Evolutionary conservation across 2,888 invertebrate species (phyloP).

Genomic region (Eupithecia exiguata): DNA sequence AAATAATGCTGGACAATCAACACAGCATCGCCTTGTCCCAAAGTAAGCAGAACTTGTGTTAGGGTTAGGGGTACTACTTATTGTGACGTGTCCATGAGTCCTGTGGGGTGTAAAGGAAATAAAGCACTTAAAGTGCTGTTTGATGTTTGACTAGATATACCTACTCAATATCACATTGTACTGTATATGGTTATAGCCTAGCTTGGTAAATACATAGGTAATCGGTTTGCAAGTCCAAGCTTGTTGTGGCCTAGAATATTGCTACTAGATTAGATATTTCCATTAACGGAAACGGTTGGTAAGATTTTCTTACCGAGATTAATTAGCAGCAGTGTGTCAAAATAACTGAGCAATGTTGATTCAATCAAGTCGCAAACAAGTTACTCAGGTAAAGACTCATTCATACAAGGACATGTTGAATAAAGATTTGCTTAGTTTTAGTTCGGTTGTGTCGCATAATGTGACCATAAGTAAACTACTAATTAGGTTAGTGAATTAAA

Average conservation of each 20-base stretch:
- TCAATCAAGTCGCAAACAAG: constrained; percentile 23
- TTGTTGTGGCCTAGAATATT: not conserved
- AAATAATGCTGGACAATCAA: not conserved
- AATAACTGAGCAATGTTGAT: constrained; percentile 33
- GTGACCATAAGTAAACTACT: constrained; percentile 21
- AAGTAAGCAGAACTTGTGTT: not conserved
- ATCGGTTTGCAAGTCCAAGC: not conserved
- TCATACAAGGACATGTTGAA: constrained; percentile 20
- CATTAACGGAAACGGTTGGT: constrained; percentile 24
- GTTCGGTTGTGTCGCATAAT: not conserved
- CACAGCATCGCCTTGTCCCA: not conserved
- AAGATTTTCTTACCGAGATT: constrained; percentile 30
- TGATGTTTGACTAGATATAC: too few relatives aligned
- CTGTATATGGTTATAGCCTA: not conserved
- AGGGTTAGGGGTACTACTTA: not conserved
- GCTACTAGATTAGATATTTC: constrained; percentile 9
- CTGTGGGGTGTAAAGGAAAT: too few relatives aligned
- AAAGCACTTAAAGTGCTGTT: too few relatives aligned
- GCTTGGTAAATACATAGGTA: not conserved
- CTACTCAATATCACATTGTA: not conserved
- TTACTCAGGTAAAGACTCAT: constrained; percentile 17
- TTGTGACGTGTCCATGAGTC: too few relatives aligned
- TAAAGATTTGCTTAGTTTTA: constrained; percentile 16
- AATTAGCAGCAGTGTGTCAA: constrained; percentile 36
- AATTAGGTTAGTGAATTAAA: constrained; percentile 25